Evolutionary conservation across 2,888 invertebrate species (phyloP).

Genomic region (Melangyna quadrimaculata): DNA sequence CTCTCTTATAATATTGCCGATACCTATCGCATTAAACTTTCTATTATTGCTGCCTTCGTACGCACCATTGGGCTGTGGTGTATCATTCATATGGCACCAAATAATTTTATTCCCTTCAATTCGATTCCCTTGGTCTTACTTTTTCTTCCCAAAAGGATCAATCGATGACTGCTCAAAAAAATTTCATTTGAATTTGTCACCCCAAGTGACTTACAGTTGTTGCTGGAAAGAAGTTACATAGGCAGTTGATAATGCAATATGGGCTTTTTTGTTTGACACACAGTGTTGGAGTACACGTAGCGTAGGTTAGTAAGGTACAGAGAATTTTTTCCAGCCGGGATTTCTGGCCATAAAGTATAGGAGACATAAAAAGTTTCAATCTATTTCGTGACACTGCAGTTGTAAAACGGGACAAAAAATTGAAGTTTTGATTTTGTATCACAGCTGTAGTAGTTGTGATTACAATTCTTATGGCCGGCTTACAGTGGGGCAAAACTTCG

Average conservation of each 20-base stretch:
- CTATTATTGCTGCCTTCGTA: background rate
- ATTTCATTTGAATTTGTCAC: background rate
- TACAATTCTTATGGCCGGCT: too few species aligned
- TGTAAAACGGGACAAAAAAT: too few species aligned
- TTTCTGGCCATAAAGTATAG: background rate
- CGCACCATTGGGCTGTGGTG: background rate
- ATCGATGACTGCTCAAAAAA: background rate
- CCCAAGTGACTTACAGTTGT: background rate
- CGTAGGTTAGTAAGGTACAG: background rate
- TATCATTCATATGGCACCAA: background rate
- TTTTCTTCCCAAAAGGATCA: background rate
- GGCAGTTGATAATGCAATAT: background rate
- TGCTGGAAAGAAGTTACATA: background rate
- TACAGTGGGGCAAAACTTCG: too few species aligned
- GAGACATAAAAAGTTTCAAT: background rate
- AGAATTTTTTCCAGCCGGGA: background rate
- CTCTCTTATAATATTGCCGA: background rate
- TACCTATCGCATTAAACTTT: background rate
- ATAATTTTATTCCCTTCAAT: background rate
- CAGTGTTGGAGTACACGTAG: background rate
- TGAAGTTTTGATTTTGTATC: too few species aligned
- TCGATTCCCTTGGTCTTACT: background rate
- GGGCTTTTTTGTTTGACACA: background rate
- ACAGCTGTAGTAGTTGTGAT: too few species aligned
- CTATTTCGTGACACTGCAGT: background rate